phyloP scores from a whole-genome alignment of 1,140 invertebrate species.

The Drusus annulatus region DNA sequence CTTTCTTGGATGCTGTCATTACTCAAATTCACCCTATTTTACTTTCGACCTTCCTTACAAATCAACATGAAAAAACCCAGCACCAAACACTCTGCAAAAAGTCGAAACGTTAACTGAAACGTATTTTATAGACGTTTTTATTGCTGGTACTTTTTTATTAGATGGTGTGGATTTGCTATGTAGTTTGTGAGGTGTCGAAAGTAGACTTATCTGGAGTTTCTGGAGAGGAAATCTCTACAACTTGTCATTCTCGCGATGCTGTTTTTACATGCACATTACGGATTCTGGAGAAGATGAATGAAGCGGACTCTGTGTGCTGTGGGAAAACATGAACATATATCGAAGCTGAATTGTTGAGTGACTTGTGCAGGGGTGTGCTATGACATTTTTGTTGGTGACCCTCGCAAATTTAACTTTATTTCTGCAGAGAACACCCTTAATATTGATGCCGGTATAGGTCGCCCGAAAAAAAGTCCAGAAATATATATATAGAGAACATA shows the following conservation, averaged over 20 bases:
- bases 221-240: constrained; percentile 35
- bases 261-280: constrained; percentile 54
- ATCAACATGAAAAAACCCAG: background rate
- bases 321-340: background rate
- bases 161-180: background rate
- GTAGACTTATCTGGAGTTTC: background rate
- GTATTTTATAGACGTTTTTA: background rate
- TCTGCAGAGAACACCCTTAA: too few relatives aligned
- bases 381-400: too few relatives aligned
- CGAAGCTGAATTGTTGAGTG: too few relatives aligned
- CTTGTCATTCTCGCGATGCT: constrained; percentile 48
- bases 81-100: background rate
- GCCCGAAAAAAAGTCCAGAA: too few relatives aligned
- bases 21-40: constrained; percentile 37
- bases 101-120: background rate
- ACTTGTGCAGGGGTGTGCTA: too few relatives aligned
- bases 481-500: too few relatives aligned
- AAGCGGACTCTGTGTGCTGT: background rate
- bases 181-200: background rate
- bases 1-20: constrained; percentile 37
- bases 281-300: constrained; percentile 47
- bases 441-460: too few relatives aligned
- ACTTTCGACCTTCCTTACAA: background rate
- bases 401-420: too few relatives aligned
- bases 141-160: background rate